Conservation (phyloP, 2,888 invertebrate species). For the Pristionchus exspectatus region DNA sequence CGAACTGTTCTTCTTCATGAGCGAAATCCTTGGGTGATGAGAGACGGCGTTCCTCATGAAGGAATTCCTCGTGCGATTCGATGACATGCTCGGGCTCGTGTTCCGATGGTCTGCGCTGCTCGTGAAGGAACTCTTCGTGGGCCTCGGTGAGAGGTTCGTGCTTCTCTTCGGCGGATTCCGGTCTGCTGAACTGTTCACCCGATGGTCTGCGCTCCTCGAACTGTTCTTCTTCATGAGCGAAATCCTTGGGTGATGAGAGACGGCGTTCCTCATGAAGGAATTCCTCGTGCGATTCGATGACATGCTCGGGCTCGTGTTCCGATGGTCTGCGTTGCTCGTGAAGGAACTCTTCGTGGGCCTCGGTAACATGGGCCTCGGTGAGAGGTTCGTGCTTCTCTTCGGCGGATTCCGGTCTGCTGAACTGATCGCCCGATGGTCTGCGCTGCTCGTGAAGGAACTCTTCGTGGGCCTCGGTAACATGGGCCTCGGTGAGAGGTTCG, state of each 20-base stretch:
- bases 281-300: no score
- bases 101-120: constrained; percentile 38
- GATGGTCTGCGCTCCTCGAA: constrained; percentile 35
- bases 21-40: constrained; percentile 57
- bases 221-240: no score
- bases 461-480: constrained; percentile 48
- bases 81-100: neutral
- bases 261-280: no score
- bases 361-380: neutral
- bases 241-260: no score
- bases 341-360: neutral
- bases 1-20: constrained; percentile 51
- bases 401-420: neutral
- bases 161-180: neutral
- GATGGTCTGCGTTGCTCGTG: no score
- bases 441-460: constrained; percentile 52
- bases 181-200: constrained; percentile 52
- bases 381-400: neutral
- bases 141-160: constrained; percentile 53
- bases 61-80: constrained; percentile 55
- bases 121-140: constrained; percentile 46
- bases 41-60: constrained; percentile 50
- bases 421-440: neutral
- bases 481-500: neutral
- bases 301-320: neutral